Evolutionary conservation across 2,797 vertebrate genomes (phyloP).

Genomic region (Protonibea diacanthus): DNA sequence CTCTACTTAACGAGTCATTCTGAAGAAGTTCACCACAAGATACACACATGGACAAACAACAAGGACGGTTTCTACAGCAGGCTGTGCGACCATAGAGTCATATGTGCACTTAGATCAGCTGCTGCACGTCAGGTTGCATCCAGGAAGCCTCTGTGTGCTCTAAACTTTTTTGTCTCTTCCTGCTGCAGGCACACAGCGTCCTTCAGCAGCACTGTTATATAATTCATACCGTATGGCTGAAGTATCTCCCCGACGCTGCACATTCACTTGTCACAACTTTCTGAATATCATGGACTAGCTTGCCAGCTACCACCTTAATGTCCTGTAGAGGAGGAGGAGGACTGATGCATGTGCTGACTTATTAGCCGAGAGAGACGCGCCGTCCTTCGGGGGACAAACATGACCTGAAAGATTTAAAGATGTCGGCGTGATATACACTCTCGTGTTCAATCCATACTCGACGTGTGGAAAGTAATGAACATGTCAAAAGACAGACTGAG

Average conservation of each 20-base stretch:
- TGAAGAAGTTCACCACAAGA: conserved; percentile 5
- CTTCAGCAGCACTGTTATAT: conserved; percentile 6
- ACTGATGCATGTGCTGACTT: background rate
- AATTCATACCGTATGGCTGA: conserved; percentile 13
- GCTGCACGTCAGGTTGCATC: background rate
- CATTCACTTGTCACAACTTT: conserved; percentile 17
- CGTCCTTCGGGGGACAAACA: conserved; percentile 25
- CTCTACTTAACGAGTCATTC: background rate
- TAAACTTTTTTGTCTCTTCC: background rate
- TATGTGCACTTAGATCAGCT: background rate
- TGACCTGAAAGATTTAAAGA: conserved; percentile 31
- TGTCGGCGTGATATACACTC: background rate
- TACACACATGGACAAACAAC: background rate
- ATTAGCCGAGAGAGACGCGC: background rate
- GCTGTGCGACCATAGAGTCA: background rate
- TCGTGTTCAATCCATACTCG: conserved; percentile 1
- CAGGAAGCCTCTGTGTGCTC: background rate
- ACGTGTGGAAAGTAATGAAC: conserved; percentile 32
- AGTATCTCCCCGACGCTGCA: background rate
- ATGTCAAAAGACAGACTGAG: conserved; percentile 20
- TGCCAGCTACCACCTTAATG: background rate
- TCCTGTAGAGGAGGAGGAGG: background rate
- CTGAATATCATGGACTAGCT: background rate
- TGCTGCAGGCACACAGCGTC: background rate
- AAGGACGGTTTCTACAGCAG: background rate